These are phyloP conservation scores for Sarcophilus harrisii DNA, from an alignment of 2,797 vertebrate genomes.

Conservation along the genomic window DNA sequence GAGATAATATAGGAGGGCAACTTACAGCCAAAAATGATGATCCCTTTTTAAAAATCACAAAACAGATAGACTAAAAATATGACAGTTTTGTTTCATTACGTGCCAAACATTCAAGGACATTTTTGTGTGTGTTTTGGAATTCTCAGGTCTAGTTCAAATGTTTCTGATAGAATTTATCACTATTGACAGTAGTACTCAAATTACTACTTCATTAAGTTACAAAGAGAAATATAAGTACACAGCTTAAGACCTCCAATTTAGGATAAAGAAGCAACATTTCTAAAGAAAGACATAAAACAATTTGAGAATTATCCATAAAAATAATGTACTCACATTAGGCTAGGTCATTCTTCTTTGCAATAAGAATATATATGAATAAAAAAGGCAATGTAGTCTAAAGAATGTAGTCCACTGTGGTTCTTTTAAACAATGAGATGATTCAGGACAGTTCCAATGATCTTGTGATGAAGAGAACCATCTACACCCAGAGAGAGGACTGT, in stretches of 20 bases:
- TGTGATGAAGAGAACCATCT: too few relatives aligned
- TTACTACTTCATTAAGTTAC: conserved; percentile 36
- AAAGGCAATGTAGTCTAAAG: not conserved
- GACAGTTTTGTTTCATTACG: conserved; percentile 62
- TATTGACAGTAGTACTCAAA: conserved; percentile 15
- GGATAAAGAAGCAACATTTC: conserved; percentile 36
- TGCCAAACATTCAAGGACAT: conserved; percentile 50
- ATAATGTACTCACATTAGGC: conserved; percentile 25
- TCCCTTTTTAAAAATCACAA: conserved; percentile 69
- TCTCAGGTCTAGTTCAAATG: conserved; percentile 59
- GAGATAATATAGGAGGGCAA: conserved; percentile 81
- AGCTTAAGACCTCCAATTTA: conserved; percentile 7
- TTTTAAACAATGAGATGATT: too few relatives aligned
- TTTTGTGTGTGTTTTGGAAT: conserved; percentile 37
- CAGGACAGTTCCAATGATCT: too few relatives aligned
- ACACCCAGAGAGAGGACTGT: too few relatives aligned
- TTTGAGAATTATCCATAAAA: conserved; percentile 9
- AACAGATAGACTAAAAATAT: conserved; percentile 70
- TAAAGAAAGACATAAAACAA: conserved; percentile 10
- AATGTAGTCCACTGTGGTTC: not conserved
- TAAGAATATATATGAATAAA: not conserved
- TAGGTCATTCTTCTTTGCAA: conserved; percentile 14
- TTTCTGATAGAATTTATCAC: conserved; percentile 35
- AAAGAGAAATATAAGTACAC: conserved; percentile 53
- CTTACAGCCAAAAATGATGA: conserved; percentile 81